Evolutionary conservation across 1,140 invertebrate genomes (phyloP), one percentile per base, ranked within the genome.

Genomic region (Radopholus similis): DNA sequence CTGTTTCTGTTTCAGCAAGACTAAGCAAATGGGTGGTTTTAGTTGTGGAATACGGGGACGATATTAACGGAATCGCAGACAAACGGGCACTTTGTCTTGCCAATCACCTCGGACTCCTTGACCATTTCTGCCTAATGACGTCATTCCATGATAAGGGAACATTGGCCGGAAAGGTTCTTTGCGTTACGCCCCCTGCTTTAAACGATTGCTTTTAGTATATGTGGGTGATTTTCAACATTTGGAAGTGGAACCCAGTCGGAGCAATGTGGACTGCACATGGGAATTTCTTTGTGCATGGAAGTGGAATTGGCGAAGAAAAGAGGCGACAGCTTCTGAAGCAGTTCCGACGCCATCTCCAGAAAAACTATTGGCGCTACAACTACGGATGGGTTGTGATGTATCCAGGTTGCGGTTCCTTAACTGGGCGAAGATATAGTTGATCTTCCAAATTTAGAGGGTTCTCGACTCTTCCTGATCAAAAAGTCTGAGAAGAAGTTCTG

Each of bases 321-420:
- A 62, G 78, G 15, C 64, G 65, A 6, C 44, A 15, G n/a, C 55
- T 80, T n/a, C 54, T 81, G 0, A 51, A 59, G 34, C 30, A 58
- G 4, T 80, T 80, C 42, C 55, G 67, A 11, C 34, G 75, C 23
- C 79, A 80, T 62, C 56, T 80, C 1, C 40, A 51, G 11, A 66
- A 56, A 11, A 63, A 76, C 55, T 80, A 73, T 44, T 73, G 71
- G 66, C 65, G 66, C 23, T 69, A 67, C 26, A 72, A 80, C 26
- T 79, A 75, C 34, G 76, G 77, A 35, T 77, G 73, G 72, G 63
- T 82, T 28, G 72, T 80, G 8, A 79, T 82, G 79, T 80, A 80
- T 62, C 78, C 78, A 53, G 64, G 65, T 67, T 28, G 6, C 6
- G 23, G 9, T 63, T 63, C 9, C 37, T 77, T 26, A 73, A n/a